A percentile compares a stretch with the other conserved stretches of the same genome.
These are phyloP conservation scores for Argya squamiceps DNA, from an alignment of 2,797 vertebrate species.

Conservation along the genomic window DNA sequence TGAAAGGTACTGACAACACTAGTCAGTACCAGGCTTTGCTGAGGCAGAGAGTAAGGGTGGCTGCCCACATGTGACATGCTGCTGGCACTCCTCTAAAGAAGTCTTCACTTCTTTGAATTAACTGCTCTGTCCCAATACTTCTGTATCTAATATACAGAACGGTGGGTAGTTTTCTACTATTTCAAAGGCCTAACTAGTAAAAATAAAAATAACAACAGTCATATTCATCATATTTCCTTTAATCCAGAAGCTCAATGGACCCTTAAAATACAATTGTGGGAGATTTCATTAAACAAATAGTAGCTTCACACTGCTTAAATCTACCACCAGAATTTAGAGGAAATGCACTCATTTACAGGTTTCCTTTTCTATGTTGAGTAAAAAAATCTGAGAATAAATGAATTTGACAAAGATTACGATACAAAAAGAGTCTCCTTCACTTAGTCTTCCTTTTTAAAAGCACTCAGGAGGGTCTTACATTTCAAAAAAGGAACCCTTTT, in stretches of 20 bases:
- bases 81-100: not conserved
- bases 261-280: not conserved
- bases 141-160: not conserved
- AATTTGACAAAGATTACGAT: not conserved
- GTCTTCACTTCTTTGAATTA: not conserved
- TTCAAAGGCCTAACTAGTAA: not conserved
- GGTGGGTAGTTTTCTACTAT: not conserved
- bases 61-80: not conserved
- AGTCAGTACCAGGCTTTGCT: not conserved
- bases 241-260: not conserved
- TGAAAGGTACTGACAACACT: not conserved
- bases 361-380: accelerated
- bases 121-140: not conserved
- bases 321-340: not conserved
- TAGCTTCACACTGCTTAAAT: not conserved
- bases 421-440: not conserved
- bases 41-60: not conserved
- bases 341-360: not conserved
- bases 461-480: not conserved
- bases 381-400: not conserved
- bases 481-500: not conserved
- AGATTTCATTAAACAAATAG: not conserved
- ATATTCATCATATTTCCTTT: not conserved
- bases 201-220: not conserved
- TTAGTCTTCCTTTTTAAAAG: not conserved